Conservation (phyloP, 2,888 invertebrate genomes). For the Nephrocerus scutellatus region DNA sequence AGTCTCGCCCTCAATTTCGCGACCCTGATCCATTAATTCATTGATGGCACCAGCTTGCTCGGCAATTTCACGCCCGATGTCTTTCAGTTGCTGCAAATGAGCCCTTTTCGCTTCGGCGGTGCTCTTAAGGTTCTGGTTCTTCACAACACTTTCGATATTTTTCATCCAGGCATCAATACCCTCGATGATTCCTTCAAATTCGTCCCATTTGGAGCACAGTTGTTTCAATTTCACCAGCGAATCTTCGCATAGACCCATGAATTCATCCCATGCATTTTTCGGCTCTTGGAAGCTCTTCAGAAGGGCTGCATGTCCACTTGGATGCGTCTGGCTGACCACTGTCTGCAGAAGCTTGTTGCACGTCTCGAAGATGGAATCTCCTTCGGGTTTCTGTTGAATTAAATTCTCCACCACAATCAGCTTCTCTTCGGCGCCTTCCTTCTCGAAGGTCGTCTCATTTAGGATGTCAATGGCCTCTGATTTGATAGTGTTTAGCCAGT, state of each 20-base stretch:
- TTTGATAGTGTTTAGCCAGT: constrained; percentile 72
- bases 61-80: constrained; percentile 63
- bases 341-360: constrained; percentile 65
- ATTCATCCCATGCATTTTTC: constrained; percentile 66
- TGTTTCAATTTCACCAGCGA: constrained; percentile 67
- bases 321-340: constrained; percentile 70
- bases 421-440: constrained; percentile 70
- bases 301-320: constrained; percentile 66
- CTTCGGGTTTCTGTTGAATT: constrained; percentile 63
- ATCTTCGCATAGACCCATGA: constrained; percentile 63
- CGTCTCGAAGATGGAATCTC: constrained; percentile 62
- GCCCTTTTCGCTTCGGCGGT: constrained; percentile 73
- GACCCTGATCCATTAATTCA: constrained; percentile 60
- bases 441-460: constrained; percentile 72
- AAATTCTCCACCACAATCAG: constrained; percentile 68
- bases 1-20: constrained; percentile 66
- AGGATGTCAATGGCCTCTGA: constrained; percentile 71
- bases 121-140: constrained; percentile 83
- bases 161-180: constrained; percentile 78
- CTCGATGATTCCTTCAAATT: constrained; percentile 71
- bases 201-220: constrained; percentile 71
- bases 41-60: constrained; percentile 62
- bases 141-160: constrained; percentile 73
- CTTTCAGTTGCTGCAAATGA: constrained; percentile 69
- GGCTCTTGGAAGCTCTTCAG: constrained; percentile 68